These are phyloP conservation scores for Clarias macrocephalus DNA, from an alignment of 2,113 vertebrate species.

Conservation along the genomic window DNA sequence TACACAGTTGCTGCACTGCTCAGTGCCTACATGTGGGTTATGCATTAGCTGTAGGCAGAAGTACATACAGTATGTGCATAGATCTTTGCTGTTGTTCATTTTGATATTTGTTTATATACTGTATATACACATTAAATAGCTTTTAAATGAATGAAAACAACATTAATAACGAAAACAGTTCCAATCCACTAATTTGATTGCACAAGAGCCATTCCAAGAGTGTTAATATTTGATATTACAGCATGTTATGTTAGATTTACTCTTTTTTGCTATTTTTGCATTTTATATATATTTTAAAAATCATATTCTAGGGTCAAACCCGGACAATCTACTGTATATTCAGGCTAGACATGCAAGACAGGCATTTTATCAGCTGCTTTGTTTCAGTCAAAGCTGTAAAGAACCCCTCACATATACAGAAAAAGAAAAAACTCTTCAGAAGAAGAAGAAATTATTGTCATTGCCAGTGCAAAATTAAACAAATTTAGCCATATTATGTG, in stretches of 20 bases:
- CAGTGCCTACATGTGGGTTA: background rate
- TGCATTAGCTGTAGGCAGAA: background rate
- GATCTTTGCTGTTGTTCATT: background rate
- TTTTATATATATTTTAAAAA: background rate
- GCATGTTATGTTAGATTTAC: too few species aligned
- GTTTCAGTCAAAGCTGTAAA: too few species aligned
- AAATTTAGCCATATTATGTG: too few species aligned
- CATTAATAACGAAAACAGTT: background rate
- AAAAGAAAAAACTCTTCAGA: too few species aligned
- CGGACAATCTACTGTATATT: too few species aligned
- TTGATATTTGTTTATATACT: background rate
- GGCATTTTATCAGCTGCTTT: too few species aligned
- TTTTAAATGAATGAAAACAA: too few species aligned
- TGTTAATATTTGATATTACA: background rate
- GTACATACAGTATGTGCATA: background rate
- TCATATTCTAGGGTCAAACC: background rate
- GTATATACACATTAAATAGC: too few species aligned
- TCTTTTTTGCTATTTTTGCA: background rate
- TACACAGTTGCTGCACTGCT: conserved; percentile 9
- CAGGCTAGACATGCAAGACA: too few species aligned
- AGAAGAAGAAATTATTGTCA: too few species aligned
- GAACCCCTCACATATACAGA: too few species aligned
- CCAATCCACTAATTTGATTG: background rate
- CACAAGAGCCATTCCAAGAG: background rate
- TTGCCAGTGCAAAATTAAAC: too few species aligned